Evolutionary conservation across 2,888 invertebrate genomes (phyloP), one percentile per base, ranked within the genome.

Genomic region (Amphipyra tragopoginis): DNA sequence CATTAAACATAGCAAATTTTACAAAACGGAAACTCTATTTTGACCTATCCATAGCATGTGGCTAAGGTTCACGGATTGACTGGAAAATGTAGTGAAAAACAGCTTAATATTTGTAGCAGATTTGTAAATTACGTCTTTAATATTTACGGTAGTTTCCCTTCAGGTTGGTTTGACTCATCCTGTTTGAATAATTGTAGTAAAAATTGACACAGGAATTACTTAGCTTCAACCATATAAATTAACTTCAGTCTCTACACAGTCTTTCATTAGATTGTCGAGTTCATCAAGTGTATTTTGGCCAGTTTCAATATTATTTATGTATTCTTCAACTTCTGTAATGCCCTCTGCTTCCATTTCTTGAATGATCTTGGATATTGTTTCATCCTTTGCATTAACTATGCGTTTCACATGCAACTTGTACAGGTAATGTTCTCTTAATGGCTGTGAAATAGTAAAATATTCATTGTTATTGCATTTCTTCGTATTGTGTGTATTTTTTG

Each of bases 191-290:
- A 21, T 21, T 21, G 21, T 21, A 2, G 21, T 21, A 15, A 43
- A 26, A 33, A 13, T 40, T 43, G 38, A 43, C 36, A 48, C 14
- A 33, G 11, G 34, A 34, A 44, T 33, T 13, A 11, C 15, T 51
- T 26, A 36, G 44, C 26, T 44, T 54, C 26, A 53, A 1, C 10
- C 50, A 55, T 72, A 74, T 36, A 72, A 47, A 38, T 74, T 58
- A 14, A 72, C 36, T 55, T 72, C 72, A 15, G 61, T 59, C n/a
- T 70, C 59, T 3, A 70, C 63, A 50, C 75, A 72, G 6, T 59
- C 49, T 55, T 72, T 76, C 42, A 75, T 38, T 26, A 75, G 26
- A n/a, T 42, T 44, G 52, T 75, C 76, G 21, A 76, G 61, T 43
- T 62, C 56, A 9, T 48, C 38, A 33, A 62, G 50, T 0, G 44